A percentile compares a stretch with the other conserved stretches of the same genome.
Evolutionary conservation across 2,797 vertebrate species (phyloP).

Genomic region (Xiphophorus birchmanni): DNA sequence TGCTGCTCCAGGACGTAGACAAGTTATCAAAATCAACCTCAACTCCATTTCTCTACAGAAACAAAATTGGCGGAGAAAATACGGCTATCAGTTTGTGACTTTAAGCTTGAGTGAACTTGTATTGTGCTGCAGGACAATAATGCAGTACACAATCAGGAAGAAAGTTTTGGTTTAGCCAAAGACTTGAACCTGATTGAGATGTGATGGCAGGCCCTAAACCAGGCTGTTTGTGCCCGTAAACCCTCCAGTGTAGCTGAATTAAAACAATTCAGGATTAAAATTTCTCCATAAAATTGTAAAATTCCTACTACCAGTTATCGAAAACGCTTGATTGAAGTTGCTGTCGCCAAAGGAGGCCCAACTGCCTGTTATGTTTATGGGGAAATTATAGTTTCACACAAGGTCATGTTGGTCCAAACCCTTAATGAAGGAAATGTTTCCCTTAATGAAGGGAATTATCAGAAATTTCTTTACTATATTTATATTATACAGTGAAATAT

Average conservation of each 20-base stretch:
- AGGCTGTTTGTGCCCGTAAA: background rate
- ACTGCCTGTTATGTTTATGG: background rate
- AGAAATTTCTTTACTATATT: background rate
- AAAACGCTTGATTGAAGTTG: background rate
- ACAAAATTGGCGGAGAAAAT: too few species aligned
- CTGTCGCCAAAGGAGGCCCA: background rate
- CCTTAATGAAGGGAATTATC: background rate
- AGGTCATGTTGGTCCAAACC: background rate
- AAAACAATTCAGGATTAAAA: background rate
- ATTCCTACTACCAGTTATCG: background rate
- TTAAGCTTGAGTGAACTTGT: too few species aligned
- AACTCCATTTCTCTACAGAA: too few species aligned
- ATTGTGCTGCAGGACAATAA: too few species aligned
- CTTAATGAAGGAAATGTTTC: background rate
- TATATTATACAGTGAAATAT: background rate
- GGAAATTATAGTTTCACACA: background rate
- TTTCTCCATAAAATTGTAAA: background rate
- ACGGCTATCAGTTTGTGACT: too few species aligned
- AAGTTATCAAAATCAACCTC: too few species aligned
- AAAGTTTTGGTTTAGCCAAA: background rate
- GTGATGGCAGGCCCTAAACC: background rate
- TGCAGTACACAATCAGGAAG: background rate
- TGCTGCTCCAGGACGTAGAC: too few species aligned
- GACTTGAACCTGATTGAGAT: background rate
- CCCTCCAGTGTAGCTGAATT: background rate